Evolutionary conservation across 2,888 invertebrate genomes (phyloP), one percentile per base, ranked within the genome.

Genomic region (Drosophila anceps): DNA sequence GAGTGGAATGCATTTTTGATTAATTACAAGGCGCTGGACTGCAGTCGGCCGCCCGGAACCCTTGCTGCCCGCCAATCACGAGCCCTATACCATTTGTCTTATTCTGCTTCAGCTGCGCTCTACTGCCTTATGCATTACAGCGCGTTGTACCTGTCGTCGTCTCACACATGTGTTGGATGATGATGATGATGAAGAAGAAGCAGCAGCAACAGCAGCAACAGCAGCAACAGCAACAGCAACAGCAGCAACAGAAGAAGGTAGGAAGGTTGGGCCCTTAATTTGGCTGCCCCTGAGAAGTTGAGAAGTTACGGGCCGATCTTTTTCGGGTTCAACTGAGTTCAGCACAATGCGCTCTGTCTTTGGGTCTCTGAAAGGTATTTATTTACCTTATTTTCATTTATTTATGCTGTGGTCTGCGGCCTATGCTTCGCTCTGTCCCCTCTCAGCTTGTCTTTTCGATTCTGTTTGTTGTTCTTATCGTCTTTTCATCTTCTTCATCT

Each of bases 261-360:
- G 54, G 54, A 50, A 70, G 60, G 58, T 69, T 61, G 69, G 73
- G 58, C 77, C 72, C 74, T 70, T 66, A 54, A 64, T 68, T 77
- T 67, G 65, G 67, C 71, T 70, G 50, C 55, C 68, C 67, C 57
- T 58, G 61, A 41, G 39, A 62, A 41, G 31, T 62, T 64, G 27
- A 41, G 48, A 66, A 57, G 61, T 74, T 74, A 70, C 62, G 65
- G 75, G 61, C 58, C 44, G 70, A 68, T 62, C 59, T 44, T 50
- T 46, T 53, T 43, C 18, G 88, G 72, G 84, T 84, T 84, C 88
- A 84, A 77, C 64, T 64, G 88, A 87, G 84, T 84, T 88, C 84
- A n/a, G n/a, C n/a, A 88, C 66, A 79, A 59, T 66, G 69, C 61
- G 73, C 50, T 64, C 31, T 10, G 7, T 57, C 64, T 60, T 73